These are phyloP conservation scores for Phaethornis superciliosus DNA, from an alignment of 2,113 vertebrate species.

Conservation along the genomic window DNA sequence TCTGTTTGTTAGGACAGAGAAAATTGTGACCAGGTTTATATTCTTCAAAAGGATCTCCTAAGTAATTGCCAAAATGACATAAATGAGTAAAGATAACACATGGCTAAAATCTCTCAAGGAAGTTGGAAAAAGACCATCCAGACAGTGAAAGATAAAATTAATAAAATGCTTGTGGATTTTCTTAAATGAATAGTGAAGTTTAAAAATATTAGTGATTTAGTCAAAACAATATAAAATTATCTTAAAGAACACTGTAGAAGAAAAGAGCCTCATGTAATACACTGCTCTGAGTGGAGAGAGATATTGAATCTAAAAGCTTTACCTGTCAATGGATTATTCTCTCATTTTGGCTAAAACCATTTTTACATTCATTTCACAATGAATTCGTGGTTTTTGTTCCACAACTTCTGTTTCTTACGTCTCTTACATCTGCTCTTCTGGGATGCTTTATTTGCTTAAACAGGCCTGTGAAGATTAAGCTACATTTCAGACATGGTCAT, in stretches of 20 bases:
- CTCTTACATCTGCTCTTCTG: neutral
- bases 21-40: neutral
- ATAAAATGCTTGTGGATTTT: neutral
- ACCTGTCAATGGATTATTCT: neutral
- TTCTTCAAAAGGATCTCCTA: neutral
- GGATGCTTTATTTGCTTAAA: neutral
- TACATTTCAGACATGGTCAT: neutral
- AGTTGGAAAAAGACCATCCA: neutral
- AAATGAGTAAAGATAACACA: neutral
- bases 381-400: neutral
- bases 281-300: neutral
- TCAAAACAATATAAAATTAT: neutral
- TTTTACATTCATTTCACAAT: neutral
- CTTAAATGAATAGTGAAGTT: neutral
- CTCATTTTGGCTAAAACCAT: neutral
- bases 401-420: neutral
- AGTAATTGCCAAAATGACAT: neutral
- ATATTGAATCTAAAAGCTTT: neutral
- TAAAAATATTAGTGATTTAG: neutral
- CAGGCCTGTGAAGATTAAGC: neutral
- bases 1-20: neutral
- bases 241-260: neutral
- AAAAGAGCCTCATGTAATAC: neutral
- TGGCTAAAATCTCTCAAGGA: neutral
- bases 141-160: neutral